Conservation (phyloP, 2,888 invertebrate genomes). For the Tiliacea citrago region DNA sequence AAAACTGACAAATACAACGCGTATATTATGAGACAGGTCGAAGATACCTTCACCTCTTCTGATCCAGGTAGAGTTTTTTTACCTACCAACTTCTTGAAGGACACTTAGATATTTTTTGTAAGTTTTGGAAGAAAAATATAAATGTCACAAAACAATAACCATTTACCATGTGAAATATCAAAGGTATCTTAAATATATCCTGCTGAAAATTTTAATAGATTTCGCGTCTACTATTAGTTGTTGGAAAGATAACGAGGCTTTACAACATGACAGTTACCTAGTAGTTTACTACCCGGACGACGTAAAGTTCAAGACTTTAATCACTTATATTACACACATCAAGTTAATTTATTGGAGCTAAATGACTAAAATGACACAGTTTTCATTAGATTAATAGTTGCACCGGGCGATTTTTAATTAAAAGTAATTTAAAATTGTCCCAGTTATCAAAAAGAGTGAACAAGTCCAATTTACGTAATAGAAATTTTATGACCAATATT, state of each 20-base stretch:
- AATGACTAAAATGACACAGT: slow-evolving; percentile 51
- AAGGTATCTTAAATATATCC: too few relatives aligned
- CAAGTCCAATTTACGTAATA: slow-evolving; percentile 29
- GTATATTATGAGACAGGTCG: slow-evolving; percentile 43
- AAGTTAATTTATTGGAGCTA: slow-evolving; percentile 49
- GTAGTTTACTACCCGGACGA: slow-evolving; percentile 19
- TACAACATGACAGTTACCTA: slow-evolving; percentile 3
- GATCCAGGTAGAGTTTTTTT: neutral
- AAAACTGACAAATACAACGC: slow-evolving; percentile 63
- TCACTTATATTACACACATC: slow-evolving; percentile 39
- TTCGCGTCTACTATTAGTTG: slow-evolving; percentile 11
- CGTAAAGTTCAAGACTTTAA: slow-evolving; percentile 37
- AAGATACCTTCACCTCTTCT: slow-evolving; percentile 26
- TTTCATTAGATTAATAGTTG: slow-evolving; percentile 59
- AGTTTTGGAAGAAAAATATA: neutral
- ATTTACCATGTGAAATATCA: neutral
- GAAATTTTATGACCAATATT: slow-evolving; percentile 25
- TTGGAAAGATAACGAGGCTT: slow-evolving; percentile 2
- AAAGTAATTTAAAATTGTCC: slow-evolving; percentile 43
- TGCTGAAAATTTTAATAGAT: neutral
- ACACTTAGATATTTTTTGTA: neutral
- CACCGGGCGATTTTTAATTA: slow-evolving; percentile 39
- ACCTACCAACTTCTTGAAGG: slow-evolving; percentile 1
- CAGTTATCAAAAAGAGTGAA: slow-evolving; percentile 21
- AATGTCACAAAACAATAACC: neutral